Base-by-base conservation (phyloP, 2,113 vertebrate genomes). In the Sorex fumeus region DNA sequence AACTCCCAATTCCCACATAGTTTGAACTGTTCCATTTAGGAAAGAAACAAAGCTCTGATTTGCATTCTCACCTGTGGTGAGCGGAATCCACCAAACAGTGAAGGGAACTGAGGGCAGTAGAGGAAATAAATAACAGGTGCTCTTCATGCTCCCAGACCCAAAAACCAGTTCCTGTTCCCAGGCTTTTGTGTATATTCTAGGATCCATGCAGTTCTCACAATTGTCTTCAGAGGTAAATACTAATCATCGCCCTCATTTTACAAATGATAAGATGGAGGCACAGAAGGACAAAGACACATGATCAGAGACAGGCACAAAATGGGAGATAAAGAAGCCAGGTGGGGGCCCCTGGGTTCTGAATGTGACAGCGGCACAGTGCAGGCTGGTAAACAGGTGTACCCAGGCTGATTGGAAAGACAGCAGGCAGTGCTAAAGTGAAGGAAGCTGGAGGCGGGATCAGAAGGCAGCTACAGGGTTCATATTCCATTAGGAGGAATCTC, bases 61-160 rank as follows among this genome's bases (percentile, higher is more conserved):
- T 84, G 34, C 47, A 60, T 8, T 64, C 30, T 36, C 66, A 27
- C 88, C 74, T 27, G 62, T 87, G 87, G 62, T 90, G 87, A 88
- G 88, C 91, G 43, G 28, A 87, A 92, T 76, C 84, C 64, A 28
- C 30, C 45, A 47, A 53, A 4, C n/a, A 3, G 1, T 91, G 66
- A 82, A 21, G 81, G 40, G 91, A 87, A 34, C 1, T 57, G 85
- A 40, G 18, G 15, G 47, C 93, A 70, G 32, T 80, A 23, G 18
- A 84, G 78, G 69, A 95, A 93, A 86, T 53, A 90, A 57, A 74
- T 28, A 83, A 69, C 28, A 76, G 32, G 6, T 72, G 8, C 30
- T 67, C 7, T 25, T 79, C 12, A 10, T 74, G 21, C 57, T 60
- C 57, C 21, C 57, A 23, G 21, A 81, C 28, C 47, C 62, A 50